Percentiles rank a stretch among this genome's conserved stretches.
phyloP scores from a whole-genome alignment of 2,888 invertebrate species.

The Mimachlamys varia region DNA sequence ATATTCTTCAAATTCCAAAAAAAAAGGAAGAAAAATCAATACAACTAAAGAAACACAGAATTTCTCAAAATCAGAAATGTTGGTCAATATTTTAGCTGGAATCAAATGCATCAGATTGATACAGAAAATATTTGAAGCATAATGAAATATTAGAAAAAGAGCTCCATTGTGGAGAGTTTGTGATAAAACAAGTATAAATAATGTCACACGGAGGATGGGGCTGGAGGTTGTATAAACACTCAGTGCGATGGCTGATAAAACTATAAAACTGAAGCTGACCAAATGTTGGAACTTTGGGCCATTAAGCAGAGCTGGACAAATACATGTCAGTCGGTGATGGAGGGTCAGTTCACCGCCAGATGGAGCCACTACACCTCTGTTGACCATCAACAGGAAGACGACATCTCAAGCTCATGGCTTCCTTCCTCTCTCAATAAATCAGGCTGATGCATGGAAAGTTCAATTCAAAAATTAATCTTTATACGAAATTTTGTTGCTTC shows the following conservation, averaged over 20 bases:
- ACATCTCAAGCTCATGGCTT: slow-evolving; percentile 21
- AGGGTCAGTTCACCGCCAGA: slow-evolving; percentile 7
- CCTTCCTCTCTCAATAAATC: slow-evolving; percentile 19
- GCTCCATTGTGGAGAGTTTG: neutral
- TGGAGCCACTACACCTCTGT: neutral
- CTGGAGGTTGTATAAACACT: neutral
- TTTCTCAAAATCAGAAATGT: neutral
- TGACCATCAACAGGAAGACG: neutral
- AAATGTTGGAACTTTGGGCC: neutral
- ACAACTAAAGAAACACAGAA: neutral
- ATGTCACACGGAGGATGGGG: neutral
- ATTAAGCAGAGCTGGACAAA: neutral
- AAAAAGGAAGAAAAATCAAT: neutral
- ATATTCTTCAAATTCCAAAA: neutral
- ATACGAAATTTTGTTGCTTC: neutral
- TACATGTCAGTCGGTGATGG: neutral
- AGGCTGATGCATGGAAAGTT: neutral
- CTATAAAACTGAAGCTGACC: slow-evolving; percentile 33
- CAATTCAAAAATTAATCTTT: slow-evolving; percentile 36
- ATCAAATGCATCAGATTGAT: neutral
- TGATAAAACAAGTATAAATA: slow-evolving; percentile 6
- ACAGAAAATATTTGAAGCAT: neutral
- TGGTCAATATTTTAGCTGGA: neutral
- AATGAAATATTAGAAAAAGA: too few species aligned
- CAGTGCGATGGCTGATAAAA: neutral